Evolutionary conservation across 1,140 invertebrate species (phyloP).

Genomic region (Lepidurus arcticus): DNA sequence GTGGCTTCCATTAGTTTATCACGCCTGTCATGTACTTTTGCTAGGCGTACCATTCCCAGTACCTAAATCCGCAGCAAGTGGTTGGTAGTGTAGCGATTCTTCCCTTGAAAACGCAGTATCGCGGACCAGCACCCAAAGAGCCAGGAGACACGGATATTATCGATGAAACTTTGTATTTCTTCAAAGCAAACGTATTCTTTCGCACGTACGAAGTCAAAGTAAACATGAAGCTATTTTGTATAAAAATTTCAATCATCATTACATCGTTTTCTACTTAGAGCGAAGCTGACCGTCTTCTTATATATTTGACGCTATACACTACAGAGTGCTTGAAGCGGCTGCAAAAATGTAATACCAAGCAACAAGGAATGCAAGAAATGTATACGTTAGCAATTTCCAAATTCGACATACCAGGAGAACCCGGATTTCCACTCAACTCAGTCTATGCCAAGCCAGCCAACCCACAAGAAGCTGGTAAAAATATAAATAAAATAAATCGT

Average conservation of each 20-base stretch:
- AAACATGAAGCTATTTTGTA: not conserved
- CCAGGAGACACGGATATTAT: conserved; percentile 74
- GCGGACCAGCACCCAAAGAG: conserved; percentile 75
- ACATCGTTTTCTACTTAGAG: conserved; percentile 56
- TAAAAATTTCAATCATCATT: conserved; percentile 36
- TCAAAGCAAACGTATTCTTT: conserved; percentile 99
- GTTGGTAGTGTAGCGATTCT: conserved; percentile 92
- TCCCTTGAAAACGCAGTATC: conserved; percentile 74
- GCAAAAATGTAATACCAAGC: conserved; percentile 82
- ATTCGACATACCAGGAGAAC: conserved; percentile 95
- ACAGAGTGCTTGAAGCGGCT: conserved; percentile 95
- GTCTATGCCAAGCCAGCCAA: conserved; percentile 87
- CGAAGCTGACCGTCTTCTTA: conserved; percentile 89
- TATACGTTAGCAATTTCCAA: conserved; percentile 88
- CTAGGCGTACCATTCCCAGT: conserved; percentile 91
- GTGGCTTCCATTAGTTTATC: not conserved
- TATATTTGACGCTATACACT: conserved; percentile 98
- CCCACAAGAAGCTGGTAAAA: conserved; percentile 66
- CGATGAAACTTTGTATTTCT: conserved; percentile 94
- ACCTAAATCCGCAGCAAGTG: conserved; percentile 60
- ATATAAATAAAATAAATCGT: not conserved
- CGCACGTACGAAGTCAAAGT: conserved; percentile 93
- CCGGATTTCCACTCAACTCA: conserved; percentile 93
- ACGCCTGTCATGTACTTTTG: conserved; percentile 28
- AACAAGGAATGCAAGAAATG: conserved; percentile 90